phyloP scores from a whole-genome alignment of 2,113 vertebrate species.

The Sylvietta virens region DNA sequence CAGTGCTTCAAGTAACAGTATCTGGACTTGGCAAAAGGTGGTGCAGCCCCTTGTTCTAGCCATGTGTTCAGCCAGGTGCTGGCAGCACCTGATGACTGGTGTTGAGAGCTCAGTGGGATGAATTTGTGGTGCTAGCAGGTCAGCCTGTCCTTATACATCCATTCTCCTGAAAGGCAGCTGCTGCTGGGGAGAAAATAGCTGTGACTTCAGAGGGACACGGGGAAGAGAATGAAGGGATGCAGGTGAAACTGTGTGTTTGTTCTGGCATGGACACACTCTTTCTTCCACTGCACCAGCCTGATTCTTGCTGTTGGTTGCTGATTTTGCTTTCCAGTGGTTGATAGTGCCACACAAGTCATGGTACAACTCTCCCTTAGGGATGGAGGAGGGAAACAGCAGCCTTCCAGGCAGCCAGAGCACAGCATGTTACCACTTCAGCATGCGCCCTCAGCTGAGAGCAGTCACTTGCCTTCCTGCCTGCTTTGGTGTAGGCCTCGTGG shows the following conservation, averaged over 20 bases:
- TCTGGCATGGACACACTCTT: accelerated
- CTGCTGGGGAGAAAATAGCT: not conserved
- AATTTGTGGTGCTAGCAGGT: not conserved
- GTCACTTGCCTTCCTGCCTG: not conserved
- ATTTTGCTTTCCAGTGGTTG: not conserved
- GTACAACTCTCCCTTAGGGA: not conserved
- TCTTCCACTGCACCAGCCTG: not conserved
- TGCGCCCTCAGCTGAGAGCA: accelerated
- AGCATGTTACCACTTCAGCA: not conserved
- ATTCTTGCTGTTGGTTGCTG: not conserved
- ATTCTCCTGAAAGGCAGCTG: not conserved
- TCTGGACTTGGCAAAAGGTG: not conserved
- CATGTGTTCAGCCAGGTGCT: not conserved
- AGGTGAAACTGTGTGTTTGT: not conserved
- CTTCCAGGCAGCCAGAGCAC: not conserved
- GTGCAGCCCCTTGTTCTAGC: not conserved
- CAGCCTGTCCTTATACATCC: not conserved
- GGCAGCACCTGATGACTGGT: not conserved
- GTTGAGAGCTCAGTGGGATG: not conserved
- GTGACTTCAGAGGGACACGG: not conserved
- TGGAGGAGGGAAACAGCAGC: not conserved
- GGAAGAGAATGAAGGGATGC: not conserved
- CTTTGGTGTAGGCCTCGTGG: not conserved
- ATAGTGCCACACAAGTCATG: not conserved
- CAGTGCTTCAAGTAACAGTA: accelerated